These are phyloP conservation scores for Urosaurus nigricauda DNA, from an alignment of 2,797 vertebrate species.

Conservation along the genomic window DNA sequence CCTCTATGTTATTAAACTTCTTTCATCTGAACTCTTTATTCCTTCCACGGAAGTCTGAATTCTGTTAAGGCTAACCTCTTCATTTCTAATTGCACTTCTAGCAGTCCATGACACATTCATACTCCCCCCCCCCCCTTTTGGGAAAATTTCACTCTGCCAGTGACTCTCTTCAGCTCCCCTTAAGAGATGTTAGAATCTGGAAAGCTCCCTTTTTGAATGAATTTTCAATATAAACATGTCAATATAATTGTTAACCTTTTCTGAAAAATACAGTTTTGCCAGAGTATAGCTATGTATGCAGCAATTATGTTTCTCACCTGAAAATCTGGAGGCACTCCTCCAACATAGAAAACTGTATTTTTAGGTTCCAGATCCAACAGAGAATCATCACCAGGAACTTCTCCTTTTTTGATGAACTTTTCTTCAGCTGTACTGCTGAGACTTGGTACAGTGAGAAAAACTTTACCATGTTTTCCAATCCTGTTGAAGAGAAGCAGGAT, in stretches of 20 bases:
- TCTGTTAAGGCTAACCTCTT: too few species aligned
- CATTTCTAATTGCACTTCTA: too few species aligned
- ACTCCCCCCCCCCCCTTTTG: too few species aligned
- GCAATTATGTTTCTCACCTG: conserved; percentile 79
- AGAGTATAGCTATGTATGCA: background rate
- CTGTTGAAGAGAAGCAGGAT: conserved; percentile 73
- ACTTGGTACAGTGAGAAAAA: conserved; percentile 94
- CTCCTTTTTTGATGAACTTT: conserved; percentile 97
- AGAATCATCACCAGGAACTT: conserved; percentile 85
- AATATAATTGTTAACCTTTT: background rate
- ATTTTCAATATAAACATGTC: background rate
- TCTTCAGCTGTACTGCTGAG: conserved; percentile 91
- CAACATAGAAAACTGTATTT: conserved; percentile 91
- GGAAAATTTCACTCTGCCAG: too few species aligned
- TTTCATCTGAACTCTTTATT: too few species aligned
- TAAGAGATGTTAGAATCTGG: background rate
- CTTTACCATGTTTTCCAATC: conserved; percentile 93
- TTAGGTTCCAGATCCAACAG: conserved; percentile 90
- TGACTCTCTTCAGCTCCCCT: background rate
- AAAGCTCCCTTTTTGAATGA: background rate
- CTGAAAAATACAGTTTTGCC: background rate
- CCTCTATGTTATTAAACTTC: too few species aligned
- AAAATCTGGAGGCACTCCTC: conserved; percentile 88
- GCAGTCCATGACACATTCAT: too few species aligned
- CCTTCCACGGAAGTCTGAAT: too few species aligned